Conservation (phyloP, 2,888 invertebrate genomes). For the Pimpla rufipes region DNA sequence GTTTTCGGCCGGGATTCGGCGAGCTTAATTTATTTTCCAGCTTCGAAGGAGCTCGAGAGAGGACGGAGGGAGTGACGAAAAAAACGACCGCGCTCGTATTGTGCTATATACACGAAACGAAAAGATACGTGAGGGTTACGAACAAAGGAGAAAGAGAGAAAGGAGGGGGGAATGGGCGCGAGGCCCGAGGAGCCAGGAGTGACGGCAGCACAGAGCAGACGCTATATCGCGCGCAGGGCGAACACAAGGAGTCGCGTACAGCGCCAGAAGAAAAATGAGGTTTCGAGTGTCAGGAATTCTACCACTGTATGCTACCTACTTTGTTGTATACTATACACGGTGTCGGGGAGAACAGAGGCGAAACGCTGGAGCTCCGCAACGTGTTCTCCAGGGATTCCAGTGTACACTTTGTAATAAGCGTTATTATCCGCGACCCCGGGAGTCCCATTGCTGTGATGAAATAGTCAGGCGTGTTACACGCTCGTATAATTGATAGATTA, state of each 20-base stretch:
- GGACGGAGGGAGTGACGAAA: conserved; percentile 27
- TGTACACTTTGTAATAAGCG: conserved; percentile 62
- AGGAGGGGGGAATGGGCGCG: conserved; percentile 21
- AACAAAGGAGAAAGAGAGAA: conserved; percentile 37
- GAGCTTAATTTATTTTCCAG: conserved; percentile 68
- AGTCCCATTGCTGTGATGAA: conserved; percentile 26
- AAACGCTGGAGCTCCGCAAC: conserved; percentile 41
- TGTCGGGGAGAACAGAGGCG: conserved; percentile 45
- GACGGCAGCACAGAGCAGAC: conserved; percentile 60
- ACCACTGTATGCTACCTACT: conserved; percentile 23
- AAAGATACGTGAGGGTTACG: conserved; percentile 63
- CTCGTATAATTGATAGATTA: conserved; percentile 15
- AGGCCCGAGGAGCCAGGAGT: conserved; percentile 51
- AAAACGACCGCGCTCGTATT: conserved; percentile 21
- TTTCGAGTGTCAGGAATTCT: conserved; percentile 69
- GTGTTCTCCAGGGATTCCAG: conserved; percentile 33
- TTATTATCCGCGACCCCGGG: conserved; percentile 57
- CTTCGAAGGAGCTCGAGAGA: conserved; percentile 51
- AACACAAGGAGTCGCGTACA: conserved; percentile 54
- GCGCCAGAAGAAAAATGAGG: conserved; percentile 66
- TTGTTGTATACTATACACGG: conserved; percentile 22
- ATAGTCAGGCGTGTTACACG: neutral
- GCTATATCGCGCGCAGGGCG: conserved; percentile 22
- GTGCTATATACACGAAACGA: conserved; percentile 26
- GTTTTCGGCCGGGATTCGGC: conserved; percentile 61